Evolutionary conservation across 2,888 invertebrate genomes (phyloP).

Genomic region (Dolomedes plantarius): DNA sequence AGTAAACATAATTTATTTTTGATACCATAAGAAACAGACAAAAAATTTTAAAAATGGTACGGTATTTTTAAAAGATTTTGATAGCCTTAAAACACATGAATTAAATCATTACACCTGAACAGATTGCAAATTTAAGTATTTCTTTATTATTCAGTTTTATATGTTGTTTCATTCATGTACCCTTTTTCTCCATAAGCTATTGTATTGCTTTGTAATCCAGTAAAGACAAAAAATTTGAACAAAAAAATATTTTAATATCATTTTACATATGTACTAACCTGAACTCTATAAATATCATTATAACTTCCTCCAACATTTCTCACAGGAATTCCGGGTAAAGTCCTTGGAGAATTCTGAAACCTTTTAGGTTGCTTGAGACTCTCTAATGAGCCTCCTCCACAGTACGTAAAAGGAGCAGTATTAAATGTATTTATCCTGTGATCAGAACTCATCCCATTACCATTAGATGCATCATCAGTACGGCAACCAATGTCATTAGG

Average conservation of each 20-base stretch:
- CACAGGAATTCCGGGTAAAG: slow-evolving; percentile 50
- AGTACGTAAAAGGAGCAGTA: slow-evolving; percentile 34
- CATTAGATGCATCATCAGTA: slow-evolving; percentile 62
- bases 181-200: too few species aligned
- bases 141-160: too few species aligned
- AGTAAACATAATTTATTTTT: too few species aligned
- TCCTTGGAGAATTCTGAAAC: slow-evolving; percentile 36
- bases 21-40: too few species aligned
- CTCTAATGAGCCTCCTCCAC: slow-evolving; percentile 54
- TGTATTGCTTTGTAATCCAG: too few species aligned
- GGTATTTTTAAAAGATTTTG: too few species aligned
- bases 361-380: slow-evolving; percentile 52
- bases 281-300: slow-evolving; percentile 59
- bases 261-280: slow-evolving; percentile 15
- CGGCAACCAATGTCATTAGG: slow-evolving; percentile 21
- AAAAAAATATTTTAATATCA: not conserved
- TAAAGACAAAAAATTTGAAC: not conserved
- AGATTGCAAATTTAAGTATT: too few species aligned
- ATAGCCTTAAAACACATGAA: too few species aligned
- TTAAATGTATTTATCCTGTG: not conserved
- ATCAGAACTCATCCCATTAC: slow-evolving; percentile 16
- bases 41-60: too few species aligned
- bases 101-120: too few species aligned
- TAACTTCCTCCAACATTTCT: slow-evolving; percentile 50
- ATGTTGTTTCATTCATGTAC: too few species aligned